Conservation (phyloP, 37 sponge, comb jelly and placozoan species). For the Beroe forskalii region DNA sequence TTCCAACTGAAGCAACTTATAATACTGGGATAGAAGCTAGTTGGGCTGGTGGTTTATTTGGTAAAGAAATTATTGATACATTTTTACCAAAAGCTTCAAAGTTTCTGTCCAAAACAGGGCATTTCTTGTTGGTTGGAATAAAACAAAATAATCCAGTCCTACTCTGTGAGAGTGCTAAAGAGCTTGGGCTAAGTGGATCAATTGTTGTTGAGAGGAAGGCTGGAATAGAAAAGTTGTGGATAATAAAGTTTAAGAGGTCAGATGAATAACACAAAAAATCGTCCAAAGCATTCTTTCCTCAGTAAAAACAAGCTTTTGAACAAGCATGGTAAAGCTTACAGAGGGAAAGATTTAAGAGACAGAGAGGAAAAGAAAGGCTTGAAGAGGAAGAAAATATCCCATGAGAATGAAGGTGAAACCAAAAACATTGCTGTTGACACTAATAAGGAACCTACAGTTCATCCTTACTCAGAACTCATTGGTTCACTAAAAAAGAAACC, state of each 20-base stretch:
- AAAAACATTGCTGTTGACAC: not conserved
- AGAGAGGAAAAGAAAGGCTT: not conserved
- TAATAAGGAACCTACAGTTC: not conserved
- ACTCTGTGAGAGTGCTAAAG: not conserved
- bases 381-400: not conserved
- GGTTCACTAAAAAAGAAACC: constrained; percentile 30
- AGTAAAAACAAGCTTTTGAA: constrained; percentile 29
- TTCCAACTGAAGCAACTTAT: constrained; percentile 77
- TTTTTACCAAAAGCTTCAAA: constrained; percentile 73
- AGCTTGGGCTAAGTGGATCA: not conserved
- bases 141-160: constrained; percentile 83
- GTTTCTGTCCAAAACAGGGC: constrained; percentile 74
- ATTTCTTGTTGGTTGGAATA: constrained; percentile 82
- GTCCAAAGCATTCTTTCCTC: constrained; percentile 10
- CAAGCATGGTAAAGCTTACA: constrained; percentile 59
- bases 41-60: constrained; percentile 94
- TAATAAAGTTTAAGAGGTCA: not conserved
- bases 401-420: not conserved
- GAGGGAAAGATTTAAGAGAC: not conserved
- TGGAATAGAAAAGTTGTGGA: constrained; percentile 53
- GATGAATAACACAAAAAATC: not conserved
- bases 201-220: constrained; percentile 47
- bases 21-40: constrained; percentile 75
- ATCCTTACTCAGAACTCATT: constrained; percentile 35
- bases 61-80: constrained; percentile 87